Evolutionary conservation across 2,797 vertebrate genomes (phyloP).

Genomic region (Buceros bicornis): DNA sequence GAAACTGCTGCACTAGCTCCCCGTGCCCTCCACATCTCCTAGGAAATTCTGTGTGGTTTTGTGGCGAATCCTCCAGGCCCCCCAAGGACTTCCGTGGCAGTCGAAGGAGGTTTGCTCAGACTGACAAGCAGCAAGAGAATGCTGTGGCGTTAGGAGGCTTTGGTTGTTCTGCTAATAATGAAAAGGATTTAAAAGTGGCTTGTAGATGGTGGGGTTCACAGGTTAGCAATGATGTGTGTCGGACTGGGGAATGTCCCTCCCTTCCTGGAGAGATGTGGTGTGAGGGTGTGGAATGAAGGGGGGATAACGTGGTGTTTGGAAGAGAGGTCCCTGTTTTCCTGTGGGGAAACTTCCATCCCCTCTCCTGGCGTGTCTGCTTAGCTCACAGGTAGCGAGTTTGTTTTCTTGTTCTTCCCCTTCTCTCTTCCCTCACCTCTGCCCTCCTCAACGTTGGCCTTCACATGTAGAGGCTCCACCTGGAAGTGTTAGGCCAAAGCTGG

Average conservation of each 20-base stretch:
- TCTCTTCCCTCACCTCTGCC: background rate
- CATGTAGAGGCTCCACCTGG: background rate
- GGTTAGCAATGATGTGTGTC: background rate
- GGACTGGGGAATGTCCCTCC: background rate
- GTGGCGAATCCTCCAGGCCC: background rate
- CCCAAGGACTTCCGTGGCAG: background rate
- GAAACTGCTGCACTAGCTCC: background rate
- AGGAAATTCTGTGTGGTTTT: constrained; percentile 34
- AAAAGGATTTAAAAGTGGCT: background rate
- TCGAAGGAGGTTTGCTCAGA: background rate
- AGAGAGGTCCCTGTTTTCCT: background rate
- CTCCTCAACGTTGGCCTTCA: background rate
- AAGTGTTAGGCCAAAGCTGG: constrained; percentile 1
- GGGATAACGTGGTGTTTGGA: background rate
- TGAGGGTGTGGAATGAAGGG: background rate
- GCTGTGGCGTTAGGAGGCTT: background rate
- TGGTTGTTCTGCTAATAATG: background rate
- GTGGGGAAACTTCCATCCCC: background rate
- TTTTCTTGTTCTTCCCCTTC: background rate
- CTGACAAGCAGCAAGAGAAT: background rate
- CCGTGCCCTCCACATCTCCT: background rate
- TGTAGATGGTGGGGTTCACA: background rate
- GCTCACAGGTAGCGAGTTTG: background rate
- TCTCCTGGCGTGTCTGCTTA: background rate
- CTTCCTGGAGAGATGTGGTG: background rate